Percentiles rank a stretch among this genome's conserved stretches.
phyloP scores from a whole-genome alignment of 2,797 vertebrate species.

The Arnoldichthys spilopterus region DNA sequence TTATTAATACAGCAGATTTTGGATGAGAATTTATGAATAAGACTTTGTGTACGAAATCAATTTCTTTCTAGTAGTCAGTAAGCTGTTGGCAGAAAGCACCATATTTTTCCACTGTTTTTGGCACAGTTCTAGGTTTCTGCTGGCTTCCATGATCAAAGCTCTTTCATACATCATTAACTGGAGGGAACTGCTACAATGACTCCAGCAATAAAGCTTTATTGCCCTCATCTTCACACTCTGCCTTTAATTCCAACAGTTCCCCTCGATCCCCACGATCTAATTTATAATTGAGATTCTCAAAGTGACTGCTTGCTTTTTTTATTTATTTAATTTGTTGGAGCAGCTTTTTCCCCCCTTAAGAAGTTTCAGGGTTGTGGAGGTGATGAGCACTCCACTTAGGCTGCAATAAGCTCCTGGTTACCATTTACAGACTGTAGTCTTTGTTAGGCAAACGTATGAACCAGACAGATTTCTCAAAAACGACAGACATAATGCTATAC shows the following conservation, averaged over 20 bases:
- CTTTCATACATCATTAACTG: constrained; percentile 81
- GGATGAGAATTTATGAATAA: constrained; percentile 21
- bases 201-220: constrained; percentile 72
- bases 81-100: constrained; percentile 72
- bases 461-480: constrained; percentile 51
- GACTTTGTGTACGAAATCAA: constrained; percentile 19
- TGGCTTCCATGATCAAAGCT: constrained; percentile 73
- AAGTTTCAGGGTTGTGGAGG: not conserved
- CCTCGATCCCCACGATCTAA: constrained; percentile 12
- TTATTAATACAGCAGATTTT: constrained; percentile 11
- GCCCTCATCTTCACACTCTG: constrained; percentile 60
- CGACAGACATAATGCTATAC: constrained; percentile 44
- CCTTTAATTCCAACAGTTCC: constrained; percentile 61
- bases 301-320: not conserved
- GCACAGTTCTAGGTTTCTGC: constrained; percentile 64
- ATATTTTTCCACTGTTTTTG: constrained; percentile 72
- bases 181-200: constrained; percentile 73
- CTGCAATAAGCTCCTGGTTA: constrained; percentile 35
- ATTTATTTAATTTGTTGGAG: not conserved
- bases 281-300: constrained; percentile 13
- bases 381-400: constrained; percentile 31
- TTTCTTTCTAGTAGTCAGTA: constrained; percentile 66
- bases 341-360: not conserved
- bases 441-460: constrained; percentile 45
- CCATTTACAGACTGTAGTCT: constrained; percentile 28